Evolutionary conservation across 2,113 vertebrate species (phyloP), one percentile per base, ranked within the genome.

Genomic region (Oncorhynchus clarkii): DNA sequence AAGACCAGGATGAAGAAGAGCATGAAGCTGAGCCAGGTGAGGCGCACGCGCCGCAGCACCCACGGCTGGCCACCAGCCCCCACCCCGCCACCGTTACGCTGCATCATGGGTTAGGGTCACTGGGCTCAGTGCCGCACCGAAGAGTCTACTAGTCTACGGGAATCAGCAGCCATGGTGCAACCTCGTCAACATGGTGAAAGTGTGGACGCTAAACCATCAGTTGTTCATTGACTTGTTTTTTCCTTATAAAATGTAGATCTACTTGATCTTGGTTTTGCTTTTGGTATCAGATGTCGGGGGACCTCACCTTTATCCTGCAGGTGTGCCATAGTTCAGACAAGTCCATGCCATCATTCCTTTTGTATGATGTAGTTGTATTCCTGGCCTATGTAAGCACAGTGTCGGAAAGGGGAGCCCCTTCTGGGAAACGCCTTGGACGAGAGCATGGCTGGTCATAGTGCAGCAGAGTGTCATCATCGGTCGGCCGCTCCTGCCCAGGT

Each of bases 21-120:
- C 5, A 96, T 97, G 79, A 99, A 98, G 85, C 97, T 99, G 65
- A 99, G 96, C 97, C 98, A 99, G 0, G 98, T 97, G 79, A 99
- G 96, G 29, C 97, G 95, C 80, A 98, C 96, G 4, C 97, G 95
- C 11, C 98, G 94, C 70, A 99, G 79, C 89, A 99, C 92, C 94
- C 97, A 99, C 0, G 96, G 95, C 85, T 99, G 98, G 81, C 96
- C 96, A 75, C 95, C 95, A 0, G 95, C 95, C 29, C 96, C 97
- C 72, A 90, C 87, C 4, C 89, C 89, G 11, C 90, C 89, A 51
- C 91, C 91, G 87, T 90, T 93, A 60, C 95, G 94, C 94, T 97
- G 95, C 97, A 99, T 99, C 84, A 89, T 96, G 91, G 93, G 93
- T 76, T 91, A 7, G 3, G 4, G 39, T 48, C 20, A 90, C 39